Base-by-base conservation (phyloP, 2,113 vertebrate species). In the Uropsilus gracilis region DNA sequence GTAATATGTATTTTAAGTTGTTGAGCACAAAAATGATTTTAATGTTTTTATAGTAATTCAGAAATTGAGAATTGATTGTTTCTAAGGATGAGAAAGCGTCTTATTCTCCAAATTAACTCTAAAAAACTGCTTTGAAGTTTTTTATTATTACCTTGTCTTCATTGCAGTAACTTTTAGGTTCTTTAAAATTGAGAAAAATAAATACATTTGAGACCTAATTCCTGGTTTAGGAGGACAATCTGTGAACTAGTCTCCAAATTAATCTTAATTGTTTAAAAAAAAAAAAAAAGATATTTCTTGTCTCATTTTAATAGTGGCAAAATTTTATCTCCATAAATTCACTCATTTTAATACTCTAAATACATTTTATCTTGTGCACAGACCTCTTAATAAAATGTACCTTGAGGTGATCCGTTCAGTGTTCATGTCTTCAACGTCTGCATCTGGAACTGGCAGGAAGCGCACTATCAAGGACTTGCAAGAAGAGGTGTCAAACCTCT, bases 391-490 rank as follows among this genome's bases (percentile, higher is more conserved):
- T 81, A 99, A 99, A 97, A 95, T 92, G 39, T 99, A 99, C 0
- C 99, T 99, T 93, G 99, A 99, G 83, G 99, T 99, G 50, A 98
- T 99, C n/a, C 98, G 98, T 39, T 97, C 99, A 0, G 98, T 99
- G 55, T 99, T 99, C 92, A 94, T 99, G 6, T 99, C 99, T 90
- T 99, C 99, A 80, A 98, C 97, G 63, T 98, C 98, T 34, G 95
- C 97, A 2, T 98, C 99, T 14, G 99, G 99, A 66, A 97, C 98
- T 69, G 99, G 95, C 96, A 99, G 99, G 95, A 99, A 99, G 96
- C 98, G 98, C 91, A 99, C 98, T 9, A 98, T 99, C 96, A 99
- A 99, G 97, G 99, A 99, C 39, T 98, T 99, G 10, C 99, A 99
- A 97, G 99, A 99, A 96, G 99, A 99, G 92, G 98, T 99, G 96